phyloP scores from a whole-genome alignment of 2,797 vertebrate species.

The Sebastes wilsoni region DNA sequence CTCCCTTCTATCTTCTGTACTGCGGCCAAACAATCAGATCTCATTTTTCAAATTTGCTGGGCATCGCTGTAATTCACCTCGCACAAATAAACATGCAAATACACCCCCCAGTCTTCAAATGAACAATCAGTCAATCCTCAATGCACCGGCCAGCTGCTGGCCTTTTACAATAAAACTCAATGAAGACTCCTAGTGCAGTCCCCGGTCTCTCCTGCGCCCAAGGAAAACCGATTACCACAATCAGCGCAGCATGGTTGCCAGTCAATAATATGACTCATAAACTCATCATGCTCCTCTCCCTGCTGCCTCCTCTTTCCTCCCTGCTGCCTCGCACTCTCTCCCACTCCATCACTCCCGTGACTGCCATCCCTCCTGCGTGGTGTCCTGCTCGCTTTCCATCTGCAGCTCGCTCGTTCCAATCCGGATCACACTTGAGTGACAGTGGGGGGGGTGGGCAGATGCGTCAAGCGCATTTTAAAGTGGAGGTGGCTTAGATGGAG shows the following conservation, averaged over 20 bases:
- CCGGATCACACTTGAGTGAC: conserved; percentile 39
- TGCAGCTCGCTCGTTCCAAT: conserved; percentile 47
- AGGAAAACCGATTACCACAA: conserved; percentile 74
- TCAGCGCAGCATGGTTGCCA: conserved; percentile 66
- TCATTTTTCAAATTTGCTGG: conserved; percentile 38
- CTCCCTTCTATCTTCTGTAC: neutral
- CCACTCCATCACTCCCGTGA: conserved; percentile 49
- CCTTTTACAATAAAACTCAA: conserved; percentile 60
- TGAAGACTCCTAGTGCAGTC: conserved; percentile 52
- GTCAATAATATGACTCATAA: conserved; percentile 79
- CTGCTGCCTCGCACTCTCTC: conserved; percentile 46
- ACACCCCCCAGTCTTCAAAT: conserved; percentile 16
- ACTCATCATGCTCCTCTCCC: conserved; percentile 56
- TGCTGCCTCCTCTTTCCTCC: conserved; percentile 47
- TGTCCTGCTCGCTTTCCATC: conserved; percentile 59
- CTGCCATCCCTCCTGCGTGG: conserved; percentile 34
- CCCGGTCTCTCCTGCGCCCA: conserved; percentile 47
- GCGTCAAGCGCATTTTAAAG: neutral
- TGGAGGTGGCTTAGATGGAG: neutral
- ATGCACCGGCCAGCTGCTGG: conserved; percentile 61
- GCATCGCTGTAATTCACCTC: conserved; percentile 12
- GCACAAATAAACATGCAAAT: conserved; percentile 40
- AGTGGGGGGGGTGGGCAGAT: conserved; percentile 18
- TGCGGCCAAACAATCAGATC: conserved; percentile 26
- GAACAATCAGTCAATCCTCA: conserved; percentile 39